Base-by-base conservation (phyloP, 2,113 vertebrate genomes). In the Hyla sarda region DNA sequence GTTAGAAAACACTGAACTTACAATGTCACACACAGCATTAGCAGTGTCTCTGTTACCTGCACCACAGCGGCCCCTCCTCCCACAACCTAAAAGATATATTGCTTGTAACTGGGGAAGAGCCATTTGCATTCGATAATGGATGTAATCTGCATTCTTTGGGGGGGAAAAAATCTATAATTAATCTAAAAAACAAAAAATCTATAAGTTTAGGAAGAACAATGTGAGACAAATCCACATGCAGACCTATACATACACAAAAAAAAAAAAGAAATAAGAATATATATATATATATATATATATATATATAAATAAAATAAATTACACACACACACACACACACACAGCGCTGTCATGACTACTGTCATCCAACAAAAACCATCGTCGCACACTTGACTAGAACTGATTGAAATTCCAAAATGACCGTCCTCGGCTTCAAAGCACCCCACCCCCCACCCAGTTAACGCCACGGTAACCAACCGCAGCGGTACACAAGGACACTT, bases 401-500 rank as follows among this genome's bases (percentile, higher is more conserved):
- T 71, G 74, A 85, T 85, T 85, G 84, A 79, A 69, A 85, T 85
- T 85, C 84, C 32, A 69, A 21, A 28, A 69, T 47, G 75, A 69
- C 47, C 32, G 32, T 52, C 75, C 25, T n/a, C 30, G 16, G 19
- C 19, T 17, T 69, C 74, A 14, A 47, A 69, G 41, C 45, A 1
- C 56, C 67, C 84, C 75, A 32, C 41, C 47, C 47, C 62, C 83
- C 60, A 54, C 2, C 41, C 74, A 28, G 28, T 41, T 56, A 69
- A 79, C 54, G 47, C 75, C 47, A 54, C 30, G 30, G 34, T 71
- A 79, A 54, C 60, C 58, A 78, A 52, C 50, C 23, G 45, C 58
- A 69, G 10, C 52, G 60, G 48, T 71, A 50, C 58, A 65, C 84
- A 85, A 76, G 73, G n/a, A 37, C 73, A 37, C 60, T 19, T 16